These are phyloP conservation scores for Apogon hyalosoma DNA, from an alignment of 2,797 vertebrate genomes.

Conservation along the genomic window DNA sequence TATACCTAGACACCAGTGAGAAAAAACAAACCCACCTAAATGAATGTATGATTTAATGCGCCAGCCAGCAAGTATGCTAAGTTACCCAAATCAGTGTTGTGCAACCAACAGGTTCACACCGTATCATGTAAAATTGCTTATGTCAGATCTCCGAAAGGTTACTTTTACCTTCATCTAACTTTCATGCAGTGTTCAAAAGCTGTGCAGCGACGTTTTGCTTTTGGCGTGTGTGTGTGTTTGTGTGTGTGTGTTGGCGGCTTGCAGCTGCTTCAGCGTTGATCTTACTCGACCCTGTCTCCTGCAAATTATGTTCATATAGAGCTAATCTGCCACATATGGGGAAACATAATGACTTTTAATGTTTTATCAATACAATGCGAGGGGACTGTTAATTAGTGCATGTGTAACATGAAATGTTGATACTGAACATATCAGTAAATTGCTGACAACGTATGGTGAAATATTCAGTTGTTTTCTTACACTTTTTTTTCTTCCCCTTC, in stretches of 20 bases:
- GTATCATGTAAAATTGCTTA: neutral
- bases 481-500: neutral
- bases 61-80: no score
- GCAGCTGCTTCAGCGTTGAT: neutral
- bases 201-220: neutral
- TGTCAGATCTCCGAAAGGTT: neutral
- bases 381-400: neutral
- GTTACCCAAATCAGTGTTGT: neutral
- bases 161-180: neutral
- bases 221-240: neutral
- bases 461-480: no score
- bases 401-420: neutral
- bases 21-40: no score
- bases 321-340: neutral
- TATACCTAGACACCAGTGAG: no score
- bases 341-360: neutral
- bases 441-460: conserved; percentile 6
- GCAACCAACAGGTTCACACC: neutral
- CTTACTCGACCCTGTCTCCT: no score
- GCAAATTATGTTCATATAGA: neutral
- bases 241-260: neutral
- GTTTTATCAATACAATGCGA: neutral
- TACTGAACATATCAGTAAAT: conserved; percentile 8
- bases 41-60: neutral
- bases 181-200: neutral